These are phyloP conservation scores for Grus americana DNA, from an alignment of 2,113 vertebrate species.

Conservation along the genomic window DNA sequence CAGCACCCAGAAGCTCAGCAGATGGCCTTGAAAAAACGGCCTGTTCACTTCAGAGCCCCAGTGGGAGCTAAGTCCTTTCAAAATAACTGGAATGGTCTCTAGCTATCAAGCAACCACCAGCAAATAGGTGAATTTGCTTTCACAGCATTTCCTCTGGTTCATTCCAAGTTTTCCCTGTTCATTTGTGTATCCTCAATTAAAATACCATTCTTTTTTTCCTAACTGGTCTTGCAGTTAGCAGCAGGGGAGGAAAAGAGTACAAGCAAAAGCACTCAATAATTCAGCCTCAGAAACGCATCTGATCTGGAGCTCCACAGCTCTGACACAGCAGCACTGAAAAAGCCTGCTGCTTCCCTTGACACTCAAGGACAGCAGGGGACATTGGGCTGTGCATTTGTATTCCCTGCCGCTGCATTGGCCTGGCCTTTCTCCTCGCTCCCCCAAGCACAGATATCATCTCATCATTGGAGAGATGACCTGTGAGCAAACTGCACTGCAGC, in stretches of 20 bases:
- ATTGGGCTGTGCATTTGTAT: neutral
- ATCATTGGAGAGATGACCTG: neutral
- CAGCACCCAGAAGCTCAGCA: constrained; percentile 45
- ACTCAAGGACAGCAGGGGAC: neutral
- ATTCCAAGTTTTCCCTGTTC: constrained; percentile 21
- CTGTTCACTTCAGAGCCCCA: constrained; percentile 27
- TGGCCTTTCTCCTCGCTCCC: neutral
- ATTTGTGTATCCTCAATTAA: constrained; percentile 13
- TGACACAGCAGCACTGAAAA: neutral
- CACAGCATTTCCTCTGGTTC: constrained; percentile 2
- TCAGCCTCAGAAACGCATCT: neutral
- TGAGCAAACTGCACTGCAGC: neutral
- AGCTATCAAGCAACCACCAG: constrained; percentile 5
- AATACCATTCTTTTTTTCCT: neutral
- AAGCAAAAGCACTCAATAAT: neutral
- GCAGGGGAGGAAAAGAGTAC: neutral
- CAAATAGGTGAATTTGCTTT: constrained; percentile 24
- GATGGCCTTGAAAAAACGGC: constrained; percentile 10
- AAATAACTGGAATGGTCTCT: constrained; percentile 22
- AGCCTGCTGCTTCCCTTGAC: neutral
- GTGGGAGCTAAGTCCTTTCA: constrained; percentile 27
- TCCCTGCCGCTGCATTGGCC: neutral
- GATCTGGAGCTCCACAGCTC: neutral
- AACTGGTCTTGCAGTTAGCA: neutral
- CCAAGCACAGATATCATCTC: constrained; percentile 30